phyloP scores from a whole-genome alignment of 2,797 vertebrate species.

The Otolemur crassicaudatus region DNA sequence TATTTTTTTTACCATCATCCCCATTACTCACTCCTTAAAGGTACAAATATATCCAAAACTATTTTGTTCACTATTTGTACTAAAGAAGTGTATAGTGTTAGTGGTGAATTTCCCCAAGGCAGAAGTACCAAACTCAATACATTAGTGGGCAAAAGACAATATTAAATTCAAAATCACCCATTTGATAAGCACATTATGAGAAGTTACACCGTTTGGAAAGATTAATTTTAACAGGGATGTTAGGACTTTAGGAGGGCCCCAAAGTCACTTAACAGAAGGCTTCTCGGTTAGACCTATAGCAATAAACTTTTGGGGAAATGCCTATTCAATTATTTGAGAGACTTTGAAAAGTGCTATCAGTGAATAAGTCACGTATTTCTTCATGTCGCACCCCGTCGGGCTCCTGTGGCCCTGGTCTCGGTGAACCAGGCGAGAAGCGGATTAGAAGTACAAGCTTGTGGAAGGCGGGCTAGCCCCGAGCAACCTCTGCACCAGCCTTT shows the following conservation, averaged over 20 bases:
- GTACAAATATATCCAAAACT: constrained; percentile 44
- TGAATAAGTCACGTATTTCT: constrained; percentile 26
- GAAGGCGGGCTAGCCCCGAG: no score
- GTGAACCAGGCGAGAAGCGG: no score
- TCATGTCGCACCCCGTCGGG: no score
- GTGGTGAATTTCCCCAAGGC: constrained; percentile 7
- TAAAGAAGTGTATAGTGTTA: constrained; percentile 46
- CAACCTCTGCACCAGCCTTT: no score
- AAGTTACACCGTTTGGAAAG: neutral
- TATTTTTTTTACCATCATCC: neutral
- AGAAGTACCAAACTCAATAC: constrained; percentile 40
- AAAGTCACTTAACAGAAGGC: neutral
- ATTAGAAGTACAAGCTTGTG: no score
- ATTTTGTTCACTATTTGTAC: constrained; percentile 44
- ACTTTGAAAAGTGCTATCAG: neutral
- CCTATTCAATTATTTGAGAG: neutral
- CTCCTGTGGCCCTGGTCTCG: no score
- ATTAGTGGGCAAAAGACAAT: neutral
- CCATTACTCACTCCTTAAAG: constrained; percentile 26
- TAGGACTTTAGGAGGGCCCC: neutral
- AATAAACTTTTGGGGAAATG: neutral
- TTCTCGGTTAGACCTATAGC: neutral
- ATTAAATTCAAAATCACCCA: neutral
- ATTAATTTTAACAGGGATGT: neutral
- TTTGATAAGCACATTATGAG: neutral